These are phyloP conservation scores for Cynopterus sphinx DNA, from an alignment of 2,797 vertebrate genomes.

Conservation along the genomic window DNA sequence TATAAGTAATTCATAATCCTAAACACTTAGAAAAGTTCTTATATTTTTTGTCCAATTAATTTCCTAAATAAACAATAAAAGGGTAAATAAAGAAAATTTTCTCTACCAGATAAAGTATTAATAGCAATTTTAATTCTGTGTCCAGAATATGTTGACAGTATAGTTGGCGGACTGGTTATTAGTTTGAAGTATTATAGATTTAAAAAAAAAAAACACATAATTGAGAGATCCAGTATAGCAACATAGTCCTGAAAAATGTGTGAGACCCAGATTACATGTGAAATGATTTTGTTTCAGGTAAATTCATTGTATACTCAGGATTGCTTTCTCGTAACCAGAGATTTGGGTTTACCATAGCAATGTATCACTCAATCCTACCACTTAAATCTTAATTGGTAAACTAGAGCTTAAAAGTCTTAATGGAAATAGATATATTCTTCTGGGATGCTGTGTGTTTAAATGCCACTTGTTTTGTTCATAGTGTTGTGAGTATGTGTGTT, in stretches of 20 bases:
- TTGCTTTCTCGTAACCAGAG: neutral
- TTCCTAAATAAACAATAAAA: neutral
- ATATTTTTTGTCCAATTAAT: neutral
- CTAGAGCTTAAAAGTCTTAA: neutral
- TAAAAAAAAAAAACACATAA: neutral
- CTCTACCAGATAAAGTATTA: neutral
- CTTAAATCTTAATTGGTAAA: neutral
- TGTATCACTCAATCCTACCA: neutral
- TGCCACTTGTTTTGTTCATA: neutral
- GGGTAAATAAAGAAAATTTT: neutral
- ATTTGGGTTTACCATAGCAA: neutral
- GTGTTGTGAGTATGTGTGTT: neutral
- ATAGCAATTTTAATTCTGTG: constrained; percentile 10
- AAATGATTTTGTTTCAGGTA: neutral
- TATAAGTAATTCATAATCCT: neutral
- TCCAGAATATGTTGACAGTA: neutral
- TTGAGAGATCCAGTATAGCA: neutral
- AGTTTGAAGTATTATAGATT: constrained; percentile 9
- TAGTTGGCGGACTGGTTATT: neutral
- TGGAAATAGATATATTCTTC: neutral
- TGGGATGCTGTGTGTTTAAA: neutral
- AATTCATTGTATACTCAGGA: neutral
- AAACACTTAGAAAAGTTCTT: neutral
- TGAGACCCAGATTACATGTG: neutral
- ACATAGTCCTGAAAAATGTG: neutral